phyloP scores from a whole-genome alignment of 35 echinoderm and acorn worm genomes.

The Amphiura filiformis region DNA sequence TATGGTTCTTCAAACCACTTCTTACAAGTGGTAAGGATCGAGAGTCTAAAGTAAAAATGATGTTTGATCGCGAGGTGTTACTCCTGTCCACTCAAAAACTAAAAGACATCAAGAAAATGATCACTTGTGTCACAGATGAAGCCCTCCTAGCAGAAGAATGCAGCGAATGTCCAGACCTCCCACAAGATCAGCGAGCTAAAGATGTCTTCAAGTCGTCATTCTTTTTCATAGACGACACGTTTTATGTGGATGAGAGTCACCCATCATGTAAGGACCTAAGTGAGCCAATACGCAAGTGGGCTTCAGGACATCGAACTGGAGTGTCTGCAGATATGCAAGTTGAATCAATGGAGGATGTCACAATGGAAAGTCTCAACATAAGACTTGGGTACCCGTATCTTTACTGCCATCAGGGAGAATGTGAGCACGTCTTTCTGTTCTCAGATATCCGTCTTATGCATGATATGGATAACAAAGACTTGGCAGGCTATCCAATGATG shows the following conservation, averaged over 20 bases:
- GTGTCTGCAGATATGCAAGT: neutral
- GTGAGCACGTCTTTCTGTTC: slow-evolving; percentile 88
- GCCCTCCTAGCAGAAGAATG: slow-evolving; percentile 46
- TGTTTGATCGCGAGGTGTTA: slow-evolving; percentile 67
- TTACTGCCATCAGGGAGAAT: slow-evolving; percentile 89
- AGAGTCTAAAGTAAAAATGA: neutral
- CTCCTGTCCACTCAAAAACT: slow-evolving; percentile 57
- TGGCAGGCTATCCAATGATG: slow-evolving; percentile 55
- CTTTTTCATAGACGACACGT: slow-evolving; percentile 84
- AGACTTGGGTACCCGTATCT: slow-evolving; percentile 87
- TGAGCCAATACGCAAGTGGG: slow-evolving; percentile 31
- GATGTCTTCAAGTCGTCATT: slow-evolving; percentile 78
- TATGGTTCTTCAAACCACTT: neutral
- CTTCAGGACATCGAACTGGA: neutral
- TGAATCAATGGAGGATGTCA: slow-evolving; percentile 53
- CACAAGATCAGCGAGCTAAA: slow-evolving; percentile 35
- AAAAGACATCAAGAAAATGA: slow-evolving; percentile 42
- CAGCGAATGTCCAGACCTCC: slow-evolving; percentile 60
- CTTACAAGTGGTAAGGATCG: neutral
- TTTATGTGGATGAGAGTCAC: slow-evolving; percentile 73
- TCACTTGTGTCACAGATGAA: slow-evolving; percentile 75
- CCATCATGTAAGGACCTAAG: slow-evolving; percentile 67
- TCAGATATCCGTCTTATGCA: slow-evolving; percentile 84
- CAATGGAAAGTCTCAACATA: slow-evolving; percentile 73
- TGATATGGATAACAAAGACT: slow-evolving; percentile 72